Evolutionary conservation across 2,888 invertebrate species (phyloP).

Genomic region (Cacoxenus indagator): DNA sequence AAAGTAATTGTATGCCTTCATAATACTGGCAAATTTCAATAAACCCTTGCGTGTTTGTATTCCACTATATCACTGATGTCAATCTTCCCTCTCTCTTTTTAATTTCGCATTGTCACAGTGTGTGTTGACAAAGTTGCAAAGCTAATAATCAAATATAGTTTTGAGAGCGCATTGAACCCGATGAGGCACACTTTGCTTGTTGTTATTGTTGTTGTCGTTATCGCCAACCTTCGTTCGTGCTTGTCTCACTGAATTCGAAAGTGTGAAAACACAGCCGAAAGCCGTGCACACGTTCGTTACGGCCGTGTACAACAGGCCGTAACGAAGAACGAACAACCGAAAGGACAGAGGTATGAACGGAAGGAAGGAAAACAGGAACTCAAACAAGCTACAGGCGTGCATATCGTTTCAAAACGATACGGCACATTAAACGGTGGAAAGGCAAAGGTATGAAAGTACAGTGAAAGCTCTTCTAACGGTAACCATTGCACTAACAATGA

Average conservation of each 20-base stretch:
- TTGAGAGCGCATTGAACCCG: conserved; percentile 48
- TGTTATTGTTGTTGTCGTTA: conserved; percentile 10
- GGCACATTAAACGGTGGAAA: no score
- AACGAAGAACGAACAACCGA: not conserved
- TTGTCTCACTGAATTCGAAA: conserved; percentile 14
- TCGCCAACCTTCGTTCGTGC: not conserved
- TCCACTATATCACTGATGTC: no score
- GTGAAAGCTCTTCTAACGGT: no score
- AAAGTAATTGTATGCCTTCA: no score
- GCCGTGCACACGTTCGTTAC: no score
- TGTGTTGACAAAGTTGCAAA: not conserved
- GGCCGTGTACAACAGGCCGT: no score
- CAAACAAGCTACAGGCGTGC: conserved; percentile 1
- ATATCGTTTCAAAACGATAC: not conserved
- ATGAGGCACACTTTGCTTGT: conserved; percentile 2
- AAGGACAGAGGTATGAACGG: not conserved
- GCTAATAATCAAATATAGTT: conserved; percentile 52
- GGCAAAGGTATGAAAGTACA: no score
- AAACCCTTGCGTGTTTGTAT: no score
- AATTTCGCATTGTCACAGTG: not conserved
- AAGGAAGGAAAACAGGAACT: not conserved
- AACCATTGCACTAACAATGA: no score
- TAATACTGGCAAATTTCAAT: no score
- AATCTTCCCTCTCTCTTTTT: not conserved
- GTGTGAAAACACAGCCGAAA: conserved; percentile 9